Evolutionary conservation across 2,113 vertebrate genomes (phyloP).

Genomic region (Abramis brama): DNA sequence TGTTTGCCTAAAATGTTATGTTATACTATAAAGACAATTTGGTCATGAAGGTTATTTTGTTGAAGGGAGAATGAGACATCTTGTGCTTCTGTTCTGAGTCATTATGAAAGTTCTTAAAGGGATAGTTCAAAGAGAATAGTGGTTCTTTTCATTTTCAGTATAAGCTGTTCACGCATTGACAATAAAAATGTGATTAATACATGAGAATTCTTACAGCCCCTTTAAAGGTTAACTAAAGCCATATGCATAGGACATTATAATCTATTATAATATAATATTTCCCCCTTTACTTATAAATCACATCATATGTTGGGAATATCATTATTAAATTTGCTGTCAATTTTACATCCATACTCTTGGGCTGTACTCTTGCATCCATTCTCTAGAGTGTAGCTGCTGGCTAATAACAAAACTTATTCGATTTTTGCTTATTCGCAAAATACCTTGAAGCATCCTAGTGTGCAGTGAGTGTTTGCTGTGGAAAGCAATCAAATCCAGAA

Average conservation of each 20-base stretch:
- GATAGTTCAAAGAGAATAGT: no score
- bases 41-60: not conserved
- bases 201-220: no score
- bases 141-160: no score
- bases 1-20: not conserved
- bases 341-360: not conserved
- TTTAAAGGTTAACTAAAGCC: not conserved
- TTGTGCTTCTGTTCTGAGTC: not conserved
- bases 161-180: no score
- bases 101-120: not conserved
- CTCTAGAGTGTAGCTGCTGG: not conserved
- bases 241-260: not conserved
- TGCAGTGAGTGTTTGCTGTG: not conserved
- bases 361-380: no score
- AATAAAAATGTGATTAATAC: no score
- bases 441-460: not conserved
- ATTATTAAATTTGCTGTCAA: not conserved
- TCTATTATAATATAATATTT: not conserved
- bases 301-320: not conserved
- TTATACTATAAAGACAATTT: not conserved
- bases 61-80: not conserved
- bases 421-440: conserved; percentile 19
- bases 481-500: not conserved
- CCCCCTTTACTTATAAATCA: not conserved
- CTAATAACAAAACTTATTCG: not conserved